Base-by-base conservation (phyloP, 2,113 vertebrate species). In the Hyperoodon ampullatus region DNA sequence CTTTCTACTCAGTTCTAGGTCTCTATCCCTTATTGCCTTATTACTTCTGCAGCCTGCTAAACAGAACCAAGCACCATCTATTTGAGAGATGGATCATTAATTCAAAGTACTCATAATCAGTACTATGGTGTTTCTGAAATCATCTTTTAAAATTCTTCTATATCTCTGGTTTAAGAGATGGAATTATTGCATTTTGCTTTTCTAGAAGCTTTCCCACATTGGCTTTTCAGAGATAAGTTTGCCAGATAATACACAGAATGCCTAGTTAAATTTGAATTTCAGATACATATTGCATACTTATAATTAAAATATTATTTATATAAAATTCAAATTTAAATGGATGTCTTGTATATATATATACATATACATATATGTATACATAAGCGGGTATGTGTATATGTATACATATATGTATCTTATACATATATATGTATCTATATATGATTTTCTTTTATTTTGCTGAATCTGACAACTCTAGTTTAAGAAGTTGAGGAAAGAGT, bases 221-320 rank as follows among this genome's bases (percentile, higher is more conserved):
- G 89, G 33, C 50, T 71, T 60, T 42, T 71, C 42, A 84, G 18
- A 89, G 6, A 11, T 5, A 53, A 30, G 0, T 23, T 74, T 78
- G 30, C 28, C 5, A 91, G 28, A 60, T 72, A 94, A 96, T 89
- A 63, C 65, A 6, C 26, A 72, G 24, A 95, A 82, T 9, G 3
- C 3, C 26, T 63, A 10, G 44, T 65, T 85, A 93, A 58, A 89
- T 60, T 89, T 86, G 11, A 95, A 77, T 93, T 93, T 87, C 44
- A 78, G 33, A 50, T 44, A 61, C 83, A 30, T 66, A 42, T 42
- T 58, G 10, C 30, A 58, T 61, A 33, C 12, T n/a, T 50, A 50
- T 15, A 50, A 39, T 30, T 33, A 19, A 47, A 90, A 75, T 84
- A 42, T 66, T 60, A 15, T 58, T 91, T 70, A 61, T 21, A 42